Percentiles rank a stretch among this genome's conserved stretches.
Evolutionary conservation across 2,113 vertebrate species (phyloP).

Genomic region (Pygoscelis adeliae): DNA sequence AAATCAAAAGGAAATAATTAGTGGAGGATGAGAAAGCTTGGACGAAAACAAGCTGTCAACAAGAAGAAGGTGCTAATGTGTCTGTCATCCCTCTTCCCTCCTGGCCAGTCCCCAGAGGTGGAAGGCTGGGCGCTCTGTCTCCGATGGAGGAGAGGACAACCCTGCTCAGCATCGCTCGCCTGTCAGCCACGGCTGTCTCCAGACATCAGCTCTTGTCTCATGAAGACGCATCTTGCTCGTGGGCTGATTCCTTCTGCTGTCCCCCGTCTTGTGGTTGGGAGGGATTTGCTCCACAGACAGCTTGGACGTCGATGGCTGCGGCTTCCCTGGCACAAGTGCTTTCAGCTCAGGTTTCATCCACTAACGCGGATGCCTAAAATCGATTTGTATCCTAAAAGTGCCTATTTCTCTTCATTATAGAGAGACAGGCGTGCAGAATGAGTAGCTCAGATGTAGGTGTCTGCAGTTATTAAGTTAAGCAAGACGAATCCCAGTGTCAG

Average conservation of each 20-base stretch:
- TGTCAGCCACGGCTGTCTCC: neutral
- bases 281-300: neutral
- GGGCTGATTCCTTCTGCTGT: neutral
- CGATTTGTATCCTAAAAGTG: neutral
- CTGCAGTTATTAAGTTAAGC: constrained; percentile 46
- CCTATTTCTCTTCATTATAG: constrained; percentile 48
- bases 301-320: fast-evolving
- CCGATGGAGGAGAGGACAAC: neutral
- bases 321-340: neutral
- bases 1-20: constrained; percentile 52
- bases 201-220: neutral
- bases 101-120: neutral
- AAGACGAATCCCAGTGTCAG: neutral
- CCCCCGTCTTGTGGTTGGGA: neutral
- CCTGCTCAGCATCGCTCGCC: fast-evolving
- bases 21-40: neutral
- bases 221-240: neutral
- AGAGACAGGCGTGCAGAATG: neutral
- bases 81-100: constrained; percentile 9
- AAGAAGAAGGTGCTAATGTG: constrained; percentile 42
- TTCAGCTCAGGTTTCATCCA: neutral
- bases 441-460: constrained; percentile 47
- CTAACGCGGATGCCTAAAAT: neutral
- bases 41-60: constrained; percentile 20
- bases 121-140: neutral